A percentile compares a stretch with the other conserved stretches of the same genome.
phyloP scores from a whole-genome alignment of 1,140 invertebrate genomes.

The Onthophagus taurus region DNA sequence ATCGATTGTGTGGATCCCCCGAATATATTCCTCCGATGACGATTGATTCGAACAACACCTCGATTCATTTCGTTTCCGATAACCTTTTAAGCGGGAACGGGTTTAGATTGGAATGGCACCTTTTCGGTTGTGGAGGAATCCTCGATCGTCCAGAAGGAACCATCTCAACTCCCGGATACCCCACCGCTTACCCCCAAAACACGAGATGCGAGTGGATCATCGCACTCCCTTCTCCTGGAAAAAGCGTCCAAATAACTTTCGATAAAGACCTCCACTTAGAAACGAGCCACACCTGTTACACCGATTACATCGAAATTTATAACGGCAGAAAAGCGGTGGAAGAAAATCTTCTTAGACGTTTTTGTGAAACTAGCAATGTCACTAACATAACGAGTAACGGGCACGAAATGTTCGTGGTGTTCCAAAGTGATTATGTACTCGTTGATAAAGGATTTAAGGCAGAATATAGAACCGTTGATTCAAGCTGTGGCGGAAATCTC shows the following conservation, averaged over 20 bases:
- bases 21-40: slow-evolving; percentile 49
- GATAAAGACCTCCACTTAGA: slow-evolving; percentile 58
- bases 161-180: slow-evolving; percentile 62
- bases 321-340: too few species aligned
- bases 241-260: slow-evolving; percentile 57
- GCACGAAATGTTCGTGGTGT: slow-evolving; percentile 57
- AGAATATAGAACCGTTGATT: too few species aligned
- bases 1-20: too few species aligned
- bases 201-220: slow-evolving; percentile 70
- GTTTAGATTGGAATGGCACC: slow-evolving; percentile 54
- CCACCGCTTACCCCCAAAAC: slow-evolving; percentile 48
- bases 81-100: slow-evolving; percentile 36
- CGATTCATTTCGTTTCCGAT: slow-evolving; percentile 59
- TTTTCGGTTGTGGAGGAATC: slow-evolving; percentile 47
- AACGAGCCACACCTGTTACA: slow-evolving; percentile 45
- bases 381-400: slow-evolving; percentile 46
- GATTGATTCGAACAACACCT: slow-evolving; percentile 55
- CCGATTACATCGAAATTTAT: slow-evolving; percentile 65
- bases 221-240: slow-evolving; percentile 52
- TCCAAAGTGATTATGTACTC: slow-evolving; percentile 47
- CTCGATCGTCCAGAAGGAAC: slow-evolving; percentile 42
- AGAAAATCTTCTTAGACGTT: too few species aligned
- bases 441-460: slow-evolving; percentile 53
- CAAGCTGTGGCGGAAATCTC: slow-evolving; percentile 45
- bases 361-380: slow-evolving; percentile 47